Evolutionary conservation across 2,888 invertebrate genomes (phyloP).

Genomic region (Mimumesa dahlbomi): DNA sequence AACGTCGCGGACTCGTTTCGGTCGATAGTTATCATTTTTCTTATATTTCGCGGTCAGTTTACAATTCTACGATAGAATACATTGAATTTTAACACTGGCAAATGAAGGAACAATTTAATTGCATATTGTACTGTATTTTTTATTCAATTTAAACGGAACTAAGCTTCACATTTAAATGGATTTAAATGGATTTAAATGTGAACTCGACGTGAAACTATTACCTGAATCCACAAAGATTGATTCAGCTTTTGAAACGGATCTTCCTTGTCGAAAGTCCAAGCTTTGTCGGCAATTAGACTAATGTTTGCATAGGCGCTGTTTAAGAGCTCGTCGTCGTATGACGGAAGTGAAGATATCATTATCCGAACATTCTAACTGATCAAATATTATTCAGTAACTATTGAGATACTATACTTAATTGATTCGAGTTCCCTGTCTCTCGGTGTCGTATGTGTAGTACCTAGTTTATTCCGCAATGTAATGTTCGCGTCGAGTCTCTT

Average conservation of each 20-base stretch:
- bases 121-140: too few species aligned
- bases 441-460: too few species aligned
- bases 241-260: conserved; percentile 75
- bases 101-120: too few species aligned
- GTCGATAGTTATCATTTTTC: conserved; percentile 68
- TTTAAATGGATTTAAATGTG: too few species aligned
- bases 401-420: background rate
- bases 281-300: conserved; percentile 73
- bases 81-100: background rate
- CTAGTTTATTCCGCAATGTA: too few species aligned
- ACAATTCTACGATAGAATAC: conserved; percentile 32
- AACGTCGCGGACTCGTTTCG: conserved; percentile 83
- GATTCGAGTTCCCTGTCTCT: background rate
- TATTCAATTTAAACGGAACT: background rate
- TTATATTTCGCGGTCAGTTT: conserved; percentile 55
- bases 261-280: conserved; percentile 71
- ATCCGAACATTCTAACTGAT: conserved; percentile 68
- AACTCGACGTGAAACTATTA: conserved; percentile 51
- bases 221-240: conserved; percentile 74
- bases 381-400: conserved; percentile 22
- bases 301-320: conserved; percentile 76
- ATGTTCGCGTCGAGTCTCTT: conserved; percentile 4
- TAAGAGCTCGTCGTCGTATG: conserved; percentile 73
- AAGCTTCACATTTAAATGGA: too few species aligned
- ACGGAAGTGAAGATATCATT: conserved; percentile 73